These are phyloP conservation scores for Drosophila rhopaloa DNA, from an alignment of 1,140 invertebrate genomes.

Conservation along the genomic window DNA sequence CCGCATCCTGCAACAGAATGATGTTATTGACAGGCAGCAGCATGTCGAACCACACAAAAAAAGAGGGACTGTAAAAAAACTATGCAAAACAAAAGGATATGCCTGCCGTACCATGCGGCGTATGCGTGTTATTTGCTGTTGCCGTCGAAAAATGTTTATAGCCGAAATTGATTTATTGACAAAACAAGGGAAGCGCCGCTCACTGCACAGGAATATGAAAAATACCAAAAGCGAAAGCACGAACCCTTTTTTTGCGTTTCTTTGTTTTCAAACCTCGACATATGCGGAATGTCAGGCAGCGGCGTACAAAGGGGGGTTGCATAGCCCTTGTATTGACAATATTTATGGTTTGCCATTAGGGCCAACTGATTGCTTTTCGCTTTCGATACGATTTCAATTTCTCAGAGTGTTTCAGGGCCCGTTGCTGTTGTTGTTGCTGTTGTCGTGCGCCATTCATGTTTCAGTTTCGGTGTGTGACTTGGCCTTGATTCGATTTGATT, in stretches of 20 bases:
- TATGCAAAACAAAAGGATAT: slow-evolving; percentile 61
- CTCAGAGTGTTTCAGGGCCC: slow-evolving; percentile 41
- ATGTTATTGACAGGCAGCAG: slow-evolving; percentile 76
- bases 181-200: slow-evolving; percentile 61
- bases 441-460: slow-evolving; percentile 31
- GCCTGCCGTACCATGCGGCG: slow-evolving; percentile 55
- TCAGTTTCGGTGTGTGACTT: slow-evolving; percentile 36
- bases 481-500: slow-evolving; percentile 59
- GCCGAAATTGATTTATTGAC: slow-evolving; percentile 81
- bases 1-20: slow-evolving; percentile 69
- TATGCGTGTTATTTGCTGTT: slow-evolving; percentile 74
- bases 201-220: slow-evolving; percentile 46
- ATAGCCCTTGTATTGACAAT: slow-evolving; percentile 64
- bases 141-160: slow-evolving; percentile 67
- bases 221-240: slow-evolving; percentile 62
- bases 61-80: slow-evolving; percentile 45
- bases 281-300: slow-evolving; percentile 20
- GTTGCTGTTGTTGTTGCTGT: neutral
- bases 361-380: slow-evolving; percentile 80
- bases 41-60: slow-evolving; percentile 42
- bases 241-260: slow-evolving; percentile 48
- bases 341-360: slow-evolving; percentile 80
- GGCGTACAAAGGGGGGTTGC: slow-evolving; percentile 9
- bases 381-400: slow-evolving; percentile 77
- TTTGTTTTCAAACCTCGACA: slow-evolving; percentile 33